Percentiles rank a stretch among this genome's conserved stretches.
Conservation (phyloP, 2,113 vertebrate species). For the Macheiramphus alcinus region DNA sequence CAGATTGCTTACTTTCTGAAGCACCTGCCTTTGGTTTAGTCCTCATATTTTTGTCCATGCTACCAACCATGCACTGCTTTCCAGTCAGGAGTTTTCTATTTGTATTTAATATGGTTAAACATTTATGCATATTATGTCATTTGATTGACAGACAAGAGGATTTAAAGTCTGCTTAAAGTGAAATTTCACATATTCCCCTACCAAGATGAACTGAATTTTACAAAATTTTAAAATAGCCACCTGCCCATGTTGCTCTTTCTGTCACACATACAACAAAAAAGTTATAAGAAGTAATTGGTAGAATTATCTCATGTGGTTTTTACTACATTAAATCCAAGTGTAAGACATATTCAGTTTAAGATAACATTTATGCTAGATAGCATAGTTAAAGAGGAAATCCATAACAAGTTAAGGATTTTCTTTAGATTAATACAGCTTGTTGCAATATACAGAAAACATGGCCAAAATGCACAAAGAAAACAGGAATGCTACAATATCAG, state of each 20-base stretch:
- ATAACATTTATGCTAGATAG: neutral
- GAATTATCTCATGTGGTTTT: neutral
- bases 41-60: neutral
- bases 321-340: neutral
- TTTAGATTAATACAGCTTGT: neutral
- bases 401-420: neutral
- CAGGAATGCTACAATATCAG: neutral
- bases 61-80: neutral
- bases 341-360: neutral
- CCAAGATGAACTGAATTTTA: slow-evolving; percentile 1
- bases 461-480: neutral
- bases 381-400: neutral
- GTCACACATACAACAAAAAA: neutral
- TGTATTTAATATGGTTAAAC: neutral
- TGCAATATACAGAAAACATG: neutral
- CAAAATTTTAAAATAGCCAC: neutral
- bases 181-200: slow-evolving; percentile 7
- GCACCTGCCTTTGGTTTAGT: neutral
- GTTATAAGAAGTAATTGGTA: neutral
- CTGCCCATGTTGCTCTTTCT: neutral
- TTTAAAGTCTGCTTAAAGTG: neutral
- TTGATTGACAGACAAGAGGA: neutral
- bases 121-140: neutral
- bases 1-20: neutral
- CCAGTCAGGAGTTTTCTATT: neutral